Conservation (phyloP, 2,113 vertebrate genomes). For the Cyrtonyx montezumae region DNA sequence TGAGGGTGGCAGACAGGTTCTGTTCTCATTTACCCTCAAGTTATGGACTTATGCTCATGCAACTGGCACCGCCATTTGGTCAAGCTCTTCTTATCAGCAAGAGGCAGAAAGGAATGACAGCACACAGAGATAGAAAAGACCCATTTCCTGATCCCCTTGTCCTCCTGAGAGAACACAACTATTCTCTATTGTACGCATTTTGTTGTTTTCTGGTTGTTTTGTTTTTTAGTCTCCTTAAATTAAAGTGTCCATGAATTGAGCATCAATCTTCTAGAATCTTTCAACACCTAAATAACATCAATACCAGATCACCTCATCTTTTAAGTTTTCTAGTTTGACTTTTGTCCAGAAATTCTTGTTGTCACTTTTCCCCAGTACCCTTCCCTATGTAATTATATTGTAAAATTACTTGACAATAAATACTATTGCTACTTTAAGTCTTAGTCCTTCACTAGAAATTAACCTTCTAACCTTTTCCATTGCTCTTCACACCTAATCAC, state of each 20-base stretch:
- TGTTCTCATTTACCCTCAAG: not conserved
- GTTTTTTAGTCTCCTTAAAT: accelerated
- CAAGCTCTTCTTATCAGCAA: not conserved
- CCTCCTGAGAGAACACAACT: not conserved
- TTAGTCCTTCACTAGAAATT: not conserved
- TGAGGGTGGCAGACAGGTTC: not conserved
- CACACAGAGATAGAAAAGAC: not conserved
- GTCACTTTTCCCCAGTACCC: not conserved
- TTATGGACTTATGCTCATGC: not conserved
- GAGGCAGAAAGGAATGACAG: slow-evolving; percentile 9
- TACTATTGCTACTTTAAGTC: not conserved
- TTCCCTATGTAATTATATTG: not conserved
- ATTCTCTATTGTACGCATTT: not conserved
- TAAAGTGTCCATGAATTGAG: not conserved
- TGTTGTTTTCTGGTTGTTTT: not conserved
- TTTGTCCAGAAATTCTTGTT: not conserved
- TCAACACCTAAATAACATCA: not conserved
- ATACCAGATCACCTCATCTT: not conserved
- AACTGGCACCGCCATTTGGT: not conserved
- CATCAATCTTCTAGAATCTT: not conserved
- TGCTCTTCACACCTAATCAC: not conserved
- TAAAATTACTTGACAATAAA: not conserved
- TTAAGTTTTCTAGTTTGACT: not conserved
- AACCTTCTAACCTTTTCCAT: not conserved
- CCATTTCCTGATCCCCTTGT: not conserved